Evolutionary conservation across 2,888 invertebrate species (phyloP).

Genomic region (Archips crataeganus): DNA sequence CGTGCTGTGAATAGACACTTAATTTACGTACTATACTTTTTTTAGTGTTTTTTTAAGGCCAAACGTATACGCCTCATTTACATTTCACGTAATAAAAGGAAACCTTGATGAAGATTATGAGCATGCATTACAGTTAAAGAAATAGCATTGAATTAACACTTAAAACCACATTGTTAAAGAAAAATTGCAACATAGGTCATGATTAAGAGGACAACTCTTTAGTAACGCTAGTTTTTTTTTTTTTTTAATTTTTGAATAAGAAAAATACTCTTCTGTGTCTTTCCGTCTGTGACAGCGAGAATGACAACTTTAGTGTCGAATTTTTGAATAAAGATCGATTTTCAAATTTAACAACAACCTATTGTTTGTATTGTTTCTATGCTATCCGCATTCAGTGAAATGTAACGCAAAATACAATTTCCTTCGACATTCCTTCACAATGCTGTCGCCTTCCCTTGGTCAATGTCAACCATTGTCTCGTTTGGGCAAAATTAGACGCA

Average conservation of each 20-base stretch:
- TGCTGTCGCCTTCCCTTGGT: constrained; percentile 41
- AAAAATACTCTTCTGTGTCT: too few species aligned
- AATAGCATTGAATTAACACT: neutral
- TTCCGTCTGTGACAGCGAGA: neutral
- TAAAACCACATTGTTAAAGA: too few species aligned
- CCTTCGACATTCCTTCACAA: constrained; percentile 13
- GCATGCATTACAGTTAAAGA: neutral
- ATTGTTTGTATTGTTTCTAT: neutral
- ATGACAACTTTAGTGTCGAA: neutral
- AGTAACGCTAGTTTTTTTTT: too few species aligned
- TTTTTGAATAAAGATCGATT: neutral
- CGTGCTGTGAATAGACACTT: constrained; percentile 3
- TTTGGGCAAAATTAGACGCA: constrained; percentile 54
- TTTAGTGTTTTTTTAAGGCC: neutral
- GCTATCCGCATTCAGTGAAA: neutral
- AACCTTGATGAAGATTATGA: neutral
- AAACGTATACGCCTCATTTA: neutral
- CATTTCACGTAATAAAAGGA: neutral
- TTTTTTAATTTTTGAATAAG: too few species aligned
- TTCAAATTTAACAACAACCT: neutral
- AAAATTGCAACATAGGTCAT: too few species aligned
- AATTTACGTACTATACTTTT: neutral
- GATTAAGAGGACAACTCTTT: too few species aligned
- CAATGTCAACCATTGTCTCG: constrained; percentile 66
- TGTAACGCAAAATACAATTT: constrained; percentile 10